These are phyloP conservation scores for Dromius quadrimaculatus DNA, from an alignment of 2,888 invertebrate genomes.

Conservation along the genomic window DNA sequence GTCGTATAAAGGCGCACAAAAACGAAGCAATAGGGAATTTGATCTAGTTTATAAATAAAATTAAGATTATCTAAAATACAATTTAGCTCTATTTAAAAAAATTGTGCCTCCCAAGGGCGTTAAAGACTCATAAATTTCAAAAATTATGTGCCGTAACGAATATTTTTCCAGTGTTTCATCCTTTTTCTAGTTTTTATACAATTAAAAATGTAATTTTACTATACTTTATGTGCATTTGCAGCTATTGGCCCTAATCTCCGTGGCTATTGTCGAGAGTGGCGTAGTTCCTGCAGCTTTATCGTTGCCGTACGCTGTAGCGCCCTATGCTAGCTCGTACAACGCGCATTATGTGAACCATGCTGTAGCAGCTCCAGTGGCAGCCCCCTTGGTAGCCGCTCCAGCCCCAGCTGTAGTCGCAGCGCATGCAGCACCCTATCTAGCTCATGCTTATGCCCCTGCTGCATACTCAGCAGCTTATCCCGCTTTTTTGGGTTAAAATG, in stretches of 20 bases:
- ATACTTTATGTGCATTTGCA: not conserved
- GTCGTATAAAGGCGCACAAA: too few species aligned
- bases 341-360: slow-evolving; percentile 83
- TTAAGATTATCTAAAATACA: too few species aligned
- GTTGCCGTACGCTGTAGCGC: slow-evolving; percentile 68
- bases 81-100: too few species aligned
- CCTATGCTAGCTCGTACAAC: slow-evolving; percentile 83
- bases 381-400: slow-evolving; percentile 60
- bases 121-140: too few species aligned
- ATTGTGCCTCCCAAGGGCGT: too few species aligned
- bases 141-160: too few species aligned
- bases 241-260: slow-evolving; percentile 19
- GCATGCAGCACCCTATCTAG: slow-evolving; percentile 57
- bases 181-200: not conserved
- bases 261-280: slow-evolving; percentile 55
- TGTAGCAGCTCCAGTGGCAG: slow-evolving; percentile 72
- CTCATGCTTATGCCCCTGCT: slow-evolving; percentile 54
- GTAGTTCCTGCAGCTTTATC: slow-evolving; percentile 67
- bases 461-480: slow-evolving; percentile 61
- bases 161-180: too few species aligned
- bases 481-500: not conserved
- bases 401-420: slow-evolving; percentile 60
- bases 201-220: not conserved
- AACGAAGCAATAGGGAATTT: too few species aligned
- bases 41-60: too few species aligned